phyloP scores from a whole-genome alignment of 2,888 invertebrate genomes.

The Hirtodrosophila confusa region DNA sequence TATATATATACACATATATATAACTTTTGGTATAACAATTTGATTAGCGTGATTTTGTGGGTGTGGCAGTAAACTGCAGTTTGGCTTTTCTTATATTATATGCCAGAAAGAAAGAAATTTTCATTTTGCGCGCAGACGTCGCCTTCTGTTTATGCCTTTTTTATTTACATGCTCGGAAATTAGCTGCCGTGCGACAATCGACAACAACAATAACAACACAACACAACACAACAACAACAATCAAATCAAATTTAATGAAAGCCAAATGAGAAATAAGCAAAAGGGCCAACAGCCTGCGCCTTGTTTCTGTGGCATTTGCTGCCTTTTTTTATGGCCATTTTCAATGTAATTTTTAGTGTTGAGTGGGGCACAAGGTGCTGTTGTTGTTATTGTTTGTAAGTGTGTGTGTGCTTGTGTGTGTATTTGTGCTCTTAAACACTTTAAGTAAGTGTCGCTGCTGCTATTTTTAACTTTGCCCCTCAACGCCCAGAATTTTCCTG shows the following conservation, averaged over 20 bases:
- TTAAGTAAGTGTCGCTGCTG: slow-evolving; percentile 66
- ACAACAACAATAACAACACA: slow-evolving; percentile 24
- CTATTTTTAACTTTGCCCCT: slow-evolving; percentile 54
- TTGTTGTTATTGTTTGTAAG: slow-evolving; percentile 19
- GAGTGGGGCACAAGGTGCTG: slow-evolving; percentile 69
- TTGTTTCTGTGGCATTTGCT: slow-evolving; percentile 45
- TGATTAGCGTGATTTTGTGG: slow-evolving; percentile 33
- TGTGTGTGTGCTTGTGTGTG: slow-evolving; percentile 27
- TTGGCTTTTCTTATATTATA: slow-evolving; percentile 16
- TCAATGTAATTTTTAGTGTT: slow-evolving; percentile 74
- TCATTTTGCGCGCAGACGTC: slow-evolving; percentile 31
- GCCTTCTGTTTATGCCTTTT: slow-evolving; percentile 53
- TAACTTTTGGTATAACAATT: slow-evolving; percentile 32
- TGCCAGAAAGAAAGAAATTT: slow-evolving; percentile 30
- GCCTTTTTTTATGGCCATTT: slow-evolving; percentile 65
- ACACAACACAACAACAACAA: slow-evolving; percentile 42
- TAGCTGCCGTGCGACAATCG: slow-evolving; percentile 61
- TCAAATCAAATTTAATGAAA: slow-evolving; percentile 73
- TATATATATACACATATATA: slow-evolving; percentile 21
- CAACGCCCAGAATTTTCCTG: slow-evolving; percentile 18
- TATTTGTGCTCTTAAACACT: slow-evolving; percentile 67
- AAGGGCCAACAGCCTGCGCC: slow-evolving; percentile 35
- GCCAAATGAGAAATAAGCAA: slow-evolving; percentile 60
- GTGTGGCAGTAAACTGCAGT: slow-evolving; percentile 48
- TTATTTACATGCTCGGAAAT: slow-evolving; percentile 64